These are phyloP conservation scores for Paramormyrops kingsleyae DNA, from an alignment of 2,113 vertebrate species.

Conservation along the genomic window DNA sequence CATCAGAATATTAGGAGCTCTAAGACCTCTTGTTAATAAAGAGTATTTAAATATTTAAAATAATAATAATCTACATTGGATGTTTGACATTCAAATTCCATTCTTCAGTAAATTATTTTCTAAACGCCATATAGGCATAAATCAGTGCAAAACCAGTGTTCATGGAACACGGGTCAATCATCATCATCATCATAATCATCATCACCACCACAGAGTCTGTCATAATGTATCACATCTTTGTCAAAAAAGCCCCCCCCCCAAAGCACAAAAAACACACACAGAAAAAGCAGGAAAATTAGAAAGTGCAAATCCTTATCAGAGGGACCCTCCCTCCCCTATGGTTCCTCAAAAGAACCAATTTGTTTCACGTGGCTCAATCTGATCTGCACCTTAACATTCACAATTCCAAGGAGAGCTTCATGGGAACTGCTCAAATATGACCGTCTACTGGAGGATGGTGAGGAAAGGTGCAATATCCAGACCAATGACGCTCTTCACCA, in stretches of 20 bases:
- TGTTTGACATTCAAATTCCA: constrained; percentile 48
- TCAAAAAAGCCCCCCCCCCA: neutral
- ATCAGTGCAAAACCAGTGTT: constrained; percentile 62
- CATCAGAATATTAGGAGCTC: neutral
- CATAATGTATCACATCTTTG: constrained; percentile 27
- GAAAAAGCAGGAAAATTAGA: constrained; percentile 34
- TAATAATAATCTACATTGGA: neutral
- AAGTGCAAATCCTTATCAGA: constrained; percentile 56
- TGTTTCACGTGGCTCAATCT: constrained; percentile 48
- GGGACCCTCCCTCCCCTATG: constrained; percentile 35
- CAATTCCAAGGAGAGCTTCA: neutral
- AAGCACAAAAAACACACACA: constrained; percentile 15
- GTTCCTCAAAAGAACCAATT: constrained; percentile 43
- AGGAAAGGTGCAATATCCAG: neutral
- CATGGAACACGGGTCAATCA: constrained; percentile 25
- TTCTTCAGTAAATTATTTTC: constrained; percentile 45
- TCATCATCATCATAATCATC: constrained; percentile 22
- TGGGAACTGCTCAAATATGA: neutral
- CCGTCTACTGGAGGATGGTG: neutral
- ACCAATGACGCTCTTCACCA: neutral
- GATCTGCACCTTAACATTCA: constrained; percentile 57
- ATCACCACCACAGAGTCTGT: constrained; percentile 27
- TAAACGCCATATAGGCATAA: constrained; percentile 11
- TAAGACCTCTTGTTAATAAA: neutral
- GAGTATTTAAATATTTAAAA: neutral